Evolutionary conservation across 2,797 vertebrate species (phyloP), one percentile per base, ranked within the genome.

Genomic region (Bradypus variegatus): DNA sequence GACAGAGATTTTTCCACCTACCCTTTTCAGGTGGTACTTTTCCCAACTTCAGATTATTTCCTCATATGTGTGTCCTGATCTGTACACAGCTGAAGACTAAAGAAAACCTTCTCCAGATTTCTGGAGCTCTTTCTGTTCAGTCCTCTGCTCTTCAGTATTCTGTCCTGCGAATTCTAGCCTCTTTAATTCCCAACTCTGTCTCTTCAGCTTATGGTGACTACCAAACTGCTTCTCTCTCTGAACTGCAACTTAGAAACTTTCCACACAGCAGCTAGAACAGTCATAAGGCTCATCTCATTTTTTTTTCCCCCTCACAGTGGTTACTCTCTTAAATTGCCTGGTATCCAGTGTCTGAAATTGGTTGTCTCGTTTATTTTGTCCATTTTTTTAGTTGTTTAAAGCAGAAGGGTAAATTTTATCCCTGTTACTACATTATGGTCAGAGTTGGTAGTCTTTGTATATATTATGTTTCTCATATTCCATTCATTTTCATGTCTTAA

Each of bases 361-460:
- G 15, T 58, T 84, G 27, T 48, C 93, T 87, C 45, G 58, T 81
- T 89, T 90, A 31, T 87, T 55, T 90, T 88, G 45, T 75, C 19
- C 29, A 77, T 12, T 93, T 83, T 83, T 83, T 83, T 45, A 88
- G 1, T 62, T 95, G 41, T 80, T 78, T 90, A 77, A 91, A n/a
- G 31, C 8, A 27, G 82, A 29, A 50, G 15, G 48, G 4, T 93
- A 80, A 53, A 83, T 69, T 21, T 89, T 21, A 23, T 83, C 31
- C 72, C 8, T 53, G 0, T 86, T 67, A 48, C 55, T 58, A 83
- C 10, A 81, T 64, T 19, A 25, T 83, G 65, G 41, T 31, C 16
- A 72, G 16, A 58, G n/a, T 83, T 45, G 41, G 41, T 45, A 84
- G 45, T 72, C 58, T 60, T 90, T 15, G 2, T 41, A 27, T 83